Evolutionary conservation across 2,888 invertebrate species (phyloP), one percentile per base, ranked within the genome.

Genomic region (Agrochola lychnidis): DNA sequence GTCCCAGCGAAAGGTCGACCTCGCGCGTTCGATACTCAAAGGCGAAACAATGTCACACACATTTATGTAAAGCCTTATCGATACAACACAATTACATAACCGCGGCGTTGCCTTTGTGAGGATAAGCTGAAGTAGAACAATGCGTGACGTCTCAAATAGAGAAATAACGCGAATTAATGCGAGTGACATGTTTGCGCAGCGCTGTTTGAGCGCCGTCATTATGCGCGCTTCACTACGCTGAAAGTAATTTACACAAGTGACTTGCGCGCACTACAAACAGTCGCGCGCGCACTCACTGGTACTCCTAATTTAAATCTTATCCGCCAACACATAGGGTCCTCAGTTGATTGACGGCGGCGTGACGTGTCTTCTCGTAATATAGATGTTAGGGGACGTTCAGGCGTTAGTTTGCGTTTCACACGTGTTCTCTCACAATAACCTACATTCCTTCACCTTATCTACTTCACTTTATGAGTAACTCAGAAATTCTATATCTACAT

Each of bases 211-310:
- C 69, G 82, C 79, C 84, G 79, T 78, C 87, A 83, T 82, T 82
- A 72, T 82, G 74, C 14, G 78, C 86, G 70, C 83, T 84, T 84
- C 81, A 82, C 76, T 73, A 82, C 84, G 19, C 85, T 88, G 90
- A 91, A 92, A 91, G 90, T 91, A 78, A 94, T 96, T 96, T 95
- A 95, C 95, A 95, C 96, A 95, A 95, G 94, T 95, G 96, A 91
- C 88, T 90, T 88, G 77, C 71, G 75, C 88, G 87, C 89, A 90
- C 82, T 78, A 89, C 90, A 92, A 92, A 91, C 90, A 92, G 70
- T 74, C 30, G 68, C 25, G 59, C 51, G 42, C 57, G 45, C 64
- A 63, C 57, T 12, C 3, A n/a, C 36, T 12, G 7, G 42, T 12
- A 22, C 12, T 57, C 30, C 68, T 74, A 90, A 90, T 89, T 82